These are phyloP conservation scores for Drosophila mercatorum DNA, from an alignment of 2,888 invertebrate species.

Conservation along the genomic window DNA sequence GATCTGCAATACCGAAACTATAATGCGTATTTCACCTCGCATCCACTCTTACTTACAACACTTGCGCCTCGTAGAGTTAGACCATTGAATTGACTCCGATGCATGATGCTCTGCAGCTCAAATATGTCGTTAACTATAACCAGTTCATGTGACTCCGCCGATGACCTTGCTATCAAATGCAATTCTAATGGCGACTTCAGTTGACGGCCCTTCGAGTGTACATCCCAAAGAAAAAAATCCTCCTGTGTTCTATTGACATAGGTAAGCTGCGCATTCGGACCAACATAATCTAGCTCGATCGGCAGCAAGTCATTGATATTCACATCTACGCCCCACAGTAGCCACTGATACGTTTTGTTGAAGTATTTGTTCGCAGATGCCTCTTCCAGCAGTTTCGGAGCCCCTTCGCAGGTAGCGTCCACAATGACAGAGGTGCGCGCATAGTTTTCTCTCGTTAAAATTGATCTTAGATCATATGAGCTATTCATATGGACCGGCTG, in stretches of 20 bases:
- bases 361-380: constrained; percentile 71
- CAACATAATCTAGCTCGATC: constrained; percentile 62
- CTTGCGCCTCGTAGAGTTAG: constrained; percentile 77
- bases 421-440: constrained; percentile 72
- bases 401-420: constrained; percentile 64
- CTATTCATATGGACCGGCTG: constrained; percentile 51
- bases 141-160: constrained; percentile 27
- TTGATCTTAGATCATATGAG: constrained; percentile 37
- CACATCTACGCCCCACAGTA: constrained; percentile 69
- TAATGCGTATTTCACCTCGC: not conserved
- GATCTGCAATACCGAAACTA: constrained; percentile 59
- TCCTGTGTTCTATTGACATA: constrained; percentile 61
- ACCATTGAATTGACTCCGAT: constrained; percentile 74
- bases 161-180: constrained; percentile 53
- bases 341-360: constrained; percentile 83
- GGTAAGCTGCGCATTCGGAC: constrained; percentile 82
- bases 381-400: constrained; percentile 48
- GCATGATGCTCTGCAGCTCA: constrained; percentile 68
- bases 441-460: constrained; percentile 59
- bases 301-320: constrained; percentile 56
- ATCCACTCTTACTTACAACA: constrained; percentile 71
- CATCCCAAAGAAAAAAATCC: constrained; percentile 70
- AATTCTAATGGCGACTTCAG: constrained; percentile 68
- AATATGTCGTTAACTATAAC: constrained; percentile 49
- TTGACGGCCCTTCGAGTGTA: constrained; percentile 82